Percentiles rank a stretch among this genome's conserved stretches.
phyloP scores from a whole-genome alignment of 1,140 invertebrate genomes.

The Atta colombica region DNA sequence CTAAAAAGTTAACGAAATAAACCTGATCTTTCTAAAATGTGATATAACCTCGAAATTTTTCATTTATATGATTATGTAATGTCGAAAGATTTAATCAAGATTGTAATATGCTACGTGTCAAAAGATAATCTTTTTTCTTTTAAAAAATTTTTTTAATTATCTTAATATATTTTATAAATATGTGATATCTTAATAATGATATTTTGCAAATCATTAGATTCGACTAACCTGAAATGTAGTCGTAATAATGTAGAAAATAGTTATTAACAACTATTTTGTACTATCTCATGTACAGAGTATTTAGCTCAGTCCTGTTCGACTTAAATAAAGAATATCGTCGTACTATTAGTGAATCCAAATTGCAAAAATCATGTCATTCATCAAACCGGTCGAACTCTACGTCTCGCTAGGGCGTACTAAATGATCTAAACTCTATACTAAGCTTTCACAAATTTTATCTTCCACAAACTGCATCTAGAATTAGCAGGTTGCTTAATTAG shows the following conservation, averaged over 20 bases:
- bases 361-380: no score
- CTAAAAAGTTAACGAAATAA: neutral
- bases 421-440: no score
- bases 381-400: no score
- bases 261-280: neutral
- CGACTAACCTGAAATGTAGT: constrained; percentile 36
- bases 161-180: neutral
- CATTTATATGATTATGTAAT: constrained; percentile 7
- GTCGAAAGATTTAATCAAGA: neutral
- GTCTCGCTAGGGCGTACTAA: no score
- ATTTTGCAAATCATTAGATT: neutral
- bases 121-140: neutral
- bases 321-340: no score
- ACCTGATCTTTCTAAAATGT: neutral
- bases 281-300: neutral
- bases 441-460: no score
- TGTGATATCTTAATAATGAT: neutral
- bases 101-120: constrained; percentile 28
- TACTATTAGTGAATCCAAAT: no score
- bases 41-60: neutral
- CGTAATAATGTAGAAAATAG: neutral
- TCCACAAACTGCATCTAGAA: no score
- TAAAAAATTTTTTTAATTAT: neutral
- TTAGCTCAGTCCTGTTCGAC: neutral
- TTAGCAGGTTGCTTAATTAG: no score